Evolutionary conservation across 2,797 vertebrate species (phyloP).

Genomic region (Acrossocheilus fasciatus): DNA sequence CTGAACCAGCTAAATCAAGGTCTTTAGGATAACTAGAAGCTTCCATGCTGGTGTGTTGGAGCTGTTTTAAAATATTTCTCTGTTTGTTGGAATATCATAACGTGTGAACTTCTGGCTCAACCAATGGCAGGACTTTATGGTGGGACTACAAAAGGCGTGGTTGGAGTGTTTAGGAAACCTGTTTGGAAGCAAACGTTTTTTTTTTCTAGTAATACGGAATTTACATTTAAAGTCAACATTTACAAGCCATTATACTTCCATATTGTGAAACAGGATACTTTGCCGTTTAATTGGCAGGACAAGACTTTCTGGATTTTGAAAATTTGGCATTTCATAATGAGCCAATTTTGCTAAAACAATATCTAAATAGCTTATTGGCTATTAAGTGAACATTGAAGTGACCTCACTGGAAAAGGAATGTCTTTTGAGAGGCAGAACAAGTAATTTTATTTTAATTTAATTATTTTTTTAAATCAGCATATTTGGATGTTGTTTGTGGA

Average conservation of each 20-base stretch:
- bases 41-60: background rate
- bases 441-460: background rate
- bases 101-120: background rate
- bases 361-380: background rate
- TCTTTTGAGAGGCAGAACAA: background rate
- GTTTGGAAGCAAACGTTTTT: background rate
- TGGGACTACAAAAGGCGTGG: background rate
- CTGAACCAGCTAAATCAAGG: background rate
- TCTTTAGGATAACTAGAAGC: background rate
- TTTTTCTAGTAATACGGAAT: no score
- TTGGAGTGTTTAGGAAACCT: background rate
- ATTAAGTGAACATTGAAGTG: background rate
- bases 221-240: background rate
- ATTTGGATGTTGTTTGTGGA: background rate
- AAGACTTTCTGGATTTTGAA: background rate
- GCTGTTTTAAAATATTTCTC: background rate
- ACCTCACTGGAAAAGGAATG: background rate
- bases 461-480: background rate
- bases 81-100: background rate
- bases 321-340: background rate
- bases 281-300: background rate
- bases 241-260: background rate
- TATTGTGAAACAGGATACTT: background rate
- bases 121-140: background rate
- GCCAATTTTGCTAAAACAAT: background rate